These are phyloP conservation scores for Sigmodon hispidus DNA, from an alignment of 2,113 vertebrate genomes.

Conservation along the genomic window DNA sequence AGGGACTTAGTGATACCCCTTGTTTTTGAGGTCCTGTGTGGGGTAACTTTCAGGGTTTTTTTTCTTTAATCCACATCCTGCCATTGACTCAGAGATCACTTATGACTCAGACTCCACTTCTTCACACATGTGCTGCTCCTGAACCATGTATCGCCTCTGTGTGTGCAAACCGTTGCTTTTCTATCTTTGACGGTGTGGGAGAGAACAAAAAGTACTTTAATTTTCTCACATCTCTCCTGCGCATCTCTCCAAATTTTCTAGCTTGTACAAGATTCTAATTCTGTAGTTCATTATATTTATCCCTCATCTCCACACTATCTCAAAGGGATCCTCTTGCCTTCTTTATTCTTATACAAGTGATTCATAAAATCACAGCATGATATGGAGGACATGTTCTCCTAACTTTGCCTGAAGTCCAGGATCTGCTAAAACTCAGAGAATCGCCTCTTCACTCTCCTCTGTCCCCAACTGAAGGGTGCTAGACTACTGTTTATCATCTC, in stretches of 20 bases:
- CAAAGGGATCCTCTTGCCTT: not conserved
- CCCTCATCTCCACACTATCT: not conserved
- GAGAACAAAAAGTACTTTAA: not conserved
- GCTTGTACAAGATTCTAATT: not conserved
- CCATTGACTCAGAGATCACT: not conserved
- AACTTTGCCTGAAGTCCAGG: not conserved
- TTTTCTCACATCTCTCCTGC: not conserved
- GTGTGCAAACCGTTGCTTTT: not conserved
- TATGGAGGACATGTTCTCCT: rapidly evolving
- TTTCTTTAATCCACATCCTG: not conserved
- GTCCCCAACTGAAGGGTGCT: not conserved
- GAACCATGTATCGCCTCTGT: not conserved
- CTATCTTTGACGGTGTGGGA: not conserved
- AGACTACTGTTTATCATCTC: not conserved
- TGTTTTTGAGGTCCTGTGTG: not conserved
- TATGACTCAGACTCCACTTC: not conserved
- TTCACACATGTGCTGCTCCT: not conserved
- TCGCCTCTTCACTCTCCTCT: not conserved
- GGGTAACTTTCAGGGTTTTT: not conserved
- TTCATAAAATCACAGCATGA: not conserved
- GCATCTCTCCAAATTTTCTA: not conserved
- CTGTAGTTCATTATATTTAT: not conserved
- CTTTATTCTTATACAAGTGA: not conserved
- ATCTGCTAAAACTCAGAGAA: not conserved
- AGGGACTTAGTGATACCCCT: not conserved